Conservation (phyloP, 2,888 invertebrate species). For the Melieria picta region DNA sequence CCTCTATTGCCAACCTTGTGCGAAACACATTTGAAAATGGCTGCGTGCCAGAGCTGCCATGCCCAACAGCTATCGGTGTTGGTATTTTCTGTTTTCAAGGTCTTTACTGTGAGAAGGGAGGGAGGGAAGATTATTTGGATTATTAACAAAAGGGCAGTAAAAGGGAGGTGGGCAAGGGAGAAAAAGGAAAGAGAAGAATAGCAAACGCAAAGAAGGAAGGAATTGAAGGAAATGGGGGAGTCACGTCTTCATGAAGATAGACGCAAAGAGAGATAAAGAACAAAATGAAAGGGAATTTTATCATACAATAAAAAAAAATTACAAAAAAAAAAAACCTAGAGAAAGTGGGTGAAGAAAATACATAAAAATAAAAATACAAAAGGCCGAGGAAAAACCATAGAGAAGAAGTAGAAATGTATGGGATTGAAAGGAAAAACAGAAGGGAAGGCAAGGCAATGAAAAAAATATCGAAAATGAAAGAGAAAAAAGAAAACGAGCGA, state of each 20-base stretch:
- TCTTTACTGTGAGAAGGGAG: too few species aligned
- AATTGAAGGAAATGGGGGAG: background rate
- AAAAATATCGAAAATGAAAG: background rate
- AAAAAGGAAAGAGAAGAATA: too few species aligned
- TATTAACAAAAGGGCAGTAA: too few species aligned
- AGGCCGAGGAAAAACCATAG: background rate
- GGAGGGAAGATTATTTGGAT: too few species aligned
- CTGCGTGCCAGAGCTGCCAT: too few species aligned
- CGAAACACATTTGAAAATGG: too few species aligned
- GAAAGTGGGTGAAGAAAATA: background rate
- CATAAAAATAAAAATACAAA: too few species aligned
- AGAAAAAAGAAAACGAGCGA: background rate
- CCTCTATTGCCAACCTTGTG: too few species aligned
- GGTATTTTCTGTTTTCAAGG: too few species aligned
- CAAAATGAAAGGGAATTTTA: background rate
- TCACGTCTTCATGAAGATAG: too few species aligned
- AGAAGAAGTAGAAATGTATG: background rate
- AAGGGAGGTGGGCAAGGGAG: too few species aligned
- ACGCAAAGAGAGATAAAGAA: background rate
- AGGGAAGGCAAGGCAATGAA: background rate
- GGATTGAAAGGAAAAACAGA: background rate
- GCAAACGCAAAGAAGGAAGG: background rate
- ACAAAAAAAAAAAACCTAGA: slow-evolving; percentile 6
- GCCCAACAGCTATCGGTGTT: too few species aligned
- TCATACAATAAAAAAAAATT: background rate